phyloP scores from a whole-genome alignment of 2,888 invertebrate species.

The Eupithecia tripunctaria region DNA sequence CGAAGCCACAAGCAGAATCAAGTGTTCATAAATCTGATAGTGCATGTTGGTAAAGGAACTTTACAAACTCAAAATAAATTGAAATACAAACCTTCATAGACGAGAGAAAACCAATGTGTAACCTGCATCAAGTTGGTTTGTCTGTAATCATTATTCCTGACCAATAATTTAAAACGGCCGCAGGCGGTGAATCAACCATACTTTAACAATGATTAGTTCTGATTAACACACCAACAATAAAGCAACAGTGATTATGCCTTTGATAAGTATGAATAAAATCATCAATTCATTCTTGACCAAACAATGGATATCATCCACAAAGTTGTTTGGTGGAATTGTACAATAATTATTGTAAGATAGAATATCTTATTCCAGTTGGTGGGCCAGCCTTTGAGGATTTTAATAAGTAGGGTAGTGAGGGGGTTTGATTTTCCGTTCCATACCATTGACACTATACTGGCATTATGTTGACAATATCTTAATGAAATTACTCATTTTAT shows the following conservation, averaged over 20 bases:
- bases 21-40: not conserved
- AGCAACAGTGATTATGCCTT: constrained; percentile 8
- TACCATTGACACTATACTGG: not conserved
- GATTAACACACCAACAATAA: not conserved
- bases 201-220: not conserved
- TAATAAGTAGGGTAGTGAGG: not conserved
- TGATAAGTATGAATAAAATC: constrained; percentile 27
- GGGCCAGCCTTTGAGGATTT: not conserved
- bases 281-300: constrained; percentile 22
- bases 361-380: constrained; percentile 31
- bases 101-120: not conserved
- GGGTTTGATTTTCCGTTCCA: not conserved
- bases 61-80: not conserved
- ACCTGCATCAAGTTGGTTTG: not conserved
- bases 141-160: constrained; percentile 15
- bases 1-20: not conserved
- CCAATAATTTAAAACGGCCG: constrained; percentile 27
- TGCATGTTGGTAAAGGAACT: not conserved
- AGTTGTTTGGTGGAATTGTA: constrained; percentile 33
- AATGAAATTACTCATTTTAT: not conserved
- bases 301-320: constrained; percentile 15
- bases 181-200: constrained; percentile 26
- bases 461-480: not conserved
- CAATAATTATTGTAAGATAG: constrained; percentile 32
- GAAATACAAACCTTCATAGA: not conserved